These are phyloP conservation scores for Siphamia tubifer DNA, from an alignment of 2,113 vertebrate species.

Conservation along the genomic window DNA sequence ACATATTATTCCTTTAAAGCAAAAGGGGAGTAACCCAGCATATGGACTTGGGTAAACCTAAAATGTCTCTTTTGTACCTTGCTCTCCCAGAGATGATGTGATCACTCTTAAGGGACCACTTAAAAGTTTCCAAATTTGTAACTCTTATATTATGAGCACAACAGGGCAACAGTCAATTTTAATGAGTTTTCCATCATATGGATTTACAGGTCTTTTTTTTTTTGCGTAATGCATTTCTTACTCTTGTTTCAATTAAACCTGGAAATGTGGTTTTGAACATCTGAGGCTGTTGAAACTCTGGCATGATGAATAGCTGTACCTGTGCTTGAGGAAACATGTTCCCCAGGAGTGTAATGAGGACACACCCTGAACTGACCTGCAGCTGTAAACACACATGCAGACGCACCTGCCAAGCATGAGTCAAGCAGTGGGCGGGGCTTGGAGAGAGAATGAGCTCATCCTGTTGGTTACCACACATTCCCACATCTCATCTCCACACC, in stretches of 20 bases:
- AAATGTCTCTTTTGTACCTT: background rate
- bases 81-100: slow-evolving; percentile 15
- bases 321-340: slow-evolving; percentile 72
- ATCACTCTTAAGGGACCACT: slow-evolving; percentile 40
- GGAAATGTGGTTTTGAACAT: background rate
- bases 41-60: too few species aligned
- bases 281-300: background rate
- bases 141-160: slow-evolving; percentile 18
- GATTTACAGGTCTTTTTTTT: background rate
- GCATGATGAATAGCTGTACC: slow-evolving; percentile 47
- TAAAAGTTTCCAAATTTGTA: slow-evolving; percentile 35
- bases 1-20: slow-evolving; percentile 57
- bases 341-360: slow-evolving; percentile 32
- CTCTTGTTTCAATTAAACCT: background rate
- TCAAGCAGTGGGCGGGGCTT: slow-evolving; percentile 57
- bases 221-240: background rate
- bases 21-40: too few species aligned
- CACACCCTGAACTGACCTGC: slow-evolving; percentile 69
- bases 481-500: slow-evolving; percentile 8
- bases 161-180: background rate
- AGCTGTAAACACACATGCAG: slow-evolving; percentile 65
- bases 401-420: slow-evolving; percentile 66
- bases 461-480: slow-evolving; percentile 41
- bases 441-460: slow-evolving; percentile 59
- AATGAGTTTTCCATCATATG: background rate